phyloP scores from a whole-genome alignment of 2,113 vertebrate species.

The human region DNA sequence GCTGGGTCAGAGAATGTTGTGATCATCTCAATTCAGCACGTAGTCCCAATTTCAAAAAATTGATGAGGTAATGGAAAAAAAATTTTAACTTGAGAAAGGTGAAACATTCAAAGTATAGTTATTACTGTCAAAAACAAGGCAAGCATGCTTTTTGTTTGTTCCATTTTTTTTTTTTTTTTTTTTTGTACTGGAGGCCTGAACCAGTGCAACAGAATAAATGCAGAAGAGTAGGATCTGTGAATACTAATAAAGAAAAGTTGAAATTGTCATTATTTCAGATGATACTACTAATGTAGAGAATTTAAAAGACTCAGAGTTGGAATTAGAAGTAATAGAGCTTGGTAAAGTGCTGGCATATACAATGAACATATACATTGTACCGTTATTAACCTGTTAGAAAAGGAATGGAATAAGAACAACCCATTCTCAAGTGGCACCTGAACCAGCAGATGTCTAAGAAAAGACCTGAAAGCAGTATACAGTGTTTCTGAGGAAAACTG shows the following conservation, averaged over 20 bases:
- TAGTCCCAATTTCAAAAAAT: background rate
- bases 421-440: too few relatives aligned
- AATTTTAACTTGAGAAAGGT: background rate
- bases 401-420: fast-evolving
- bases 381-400: fast-evolving
- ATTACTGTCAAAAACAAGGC: background rate
- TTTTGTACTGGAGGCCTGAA: fast-evolving
- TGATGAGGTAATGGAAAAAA: background rate
- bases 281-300: fast-evolving
- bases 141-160: fast-evolving
- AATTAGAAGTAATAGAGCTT: background rate
- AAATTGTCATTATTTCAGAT: fast-evolving
- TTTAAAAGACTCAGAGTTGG: background rate
- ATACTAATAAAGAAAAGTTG: background rate
- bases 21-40: background rate
- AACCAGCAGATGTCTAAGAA: fast-evolving
- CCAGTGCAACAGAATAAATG: fast-evolving
- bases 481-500: too few relatives aligned
- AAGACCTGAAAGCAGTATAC: background rate
- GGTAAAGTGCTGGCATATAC: fast-evolving
- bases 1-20: background rate
- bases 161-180: too few relatives aligned
- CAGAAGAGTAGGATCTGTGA: background rate
- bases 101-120: background rate
- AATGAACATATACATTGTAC: fast-evolving